Evolutionary conservation across 2,888 invertebrate genomes (phyloP), one percentile per base, ranked within the genome.

Genomic region (Epinotia demarniana): DNA sequence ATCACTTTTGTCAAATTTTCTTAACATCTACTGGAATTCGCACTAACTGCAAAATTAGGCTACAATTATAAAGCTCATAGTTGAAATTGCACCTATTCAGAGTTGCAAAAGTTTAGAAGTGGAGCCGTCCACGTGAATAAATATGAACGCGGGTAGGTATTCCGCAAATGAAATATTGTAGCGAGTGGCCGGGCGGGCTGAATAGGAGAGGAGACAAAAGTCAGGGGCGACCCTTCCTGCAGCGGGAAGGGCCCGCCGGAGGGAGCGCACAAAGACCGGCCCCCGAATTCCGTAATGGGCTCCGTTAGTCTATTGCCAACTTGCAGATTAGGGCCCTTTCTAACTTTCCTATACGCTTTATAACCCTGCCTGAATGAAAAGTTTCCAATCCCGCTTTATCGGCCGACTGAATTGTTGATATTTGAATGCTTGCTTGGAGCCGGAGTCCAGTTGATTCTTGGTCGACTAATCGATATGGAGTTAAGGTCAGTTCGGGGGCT

Each of bases 231-330:
- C 89, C 90, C 89, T 89, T 86, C 85, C 84, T 80, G 81, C 82
- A 77, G 79, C 82, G 72, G 62, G 75, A 84, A 83, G 86, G 87
- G 85, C 82, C 82, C 80, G 79, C 80, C 83, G 83, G 84, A 87
- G 92, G 92, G 91, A 85, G 87, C 87, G 85, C 86, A 92, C 92
- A 91, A 91, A 89, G 89, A 87, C 80, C 80, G 83, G 80, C 84
- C 88, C 88, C 87, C 86, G 85, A 86, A 86, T 86, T 84, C 84
- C 82, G 88, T 87, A 88, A 89, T 88, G 87, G 87, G 86, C 83
- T 84, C 84, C 85, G 87, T 84, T 87, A 87, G 86, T 84, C 86
- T 84, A 85, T 85, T 85, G 85, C 86, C 85, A 84, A 87, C 86
- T 87, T 82, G 83, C 85, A 88, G 90, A 90, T 90, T 89, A 88